Conservation (phyloP, 2,888 invertebrate genomes). For the Drosophila yooni region DNA sequence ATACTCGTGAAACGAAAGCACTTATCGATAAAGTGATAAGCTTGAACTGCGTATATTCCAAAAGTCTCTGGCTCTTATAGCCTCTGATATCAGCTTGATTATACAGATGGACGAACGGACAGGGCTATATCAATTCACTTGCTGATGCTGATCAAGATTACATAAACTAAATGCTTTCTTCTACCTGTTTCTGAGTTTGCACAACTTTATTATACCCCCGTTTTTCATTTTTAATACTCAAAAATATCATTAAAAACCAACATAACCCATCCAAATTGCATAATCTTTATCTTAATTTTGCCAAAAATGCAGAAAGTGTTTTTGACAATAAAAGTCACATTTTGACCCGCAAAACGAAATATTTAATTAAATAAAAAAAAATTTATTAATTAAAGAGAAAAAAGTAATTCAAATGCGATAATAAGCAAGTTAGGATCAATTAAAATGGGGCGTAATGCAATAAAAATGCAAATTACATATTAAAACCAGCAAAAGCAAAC, state of each 20-base stretch:
- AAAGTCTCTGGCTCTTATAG: neutral
- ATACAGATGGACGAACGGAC: neutral
- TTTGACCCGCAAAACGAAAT: neutral
- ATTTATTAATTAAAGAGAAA: slow-evolving; percentile 10
- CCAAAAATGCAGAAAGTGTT: neutral
- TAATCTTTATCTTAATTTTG: neutral
- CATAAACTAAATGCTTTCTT: neutral
- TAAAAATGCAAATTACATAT: slow-evolving; percentile 46
- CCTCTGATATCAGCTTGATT: neutral
- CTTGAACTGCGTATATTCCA: neutral
- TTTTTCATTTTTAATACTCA: neutral
- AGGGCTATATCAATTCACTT: neutral
- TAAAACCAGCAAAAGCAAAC: slow-evolving; percentile 6
- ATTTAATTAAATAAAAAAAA: neutral
- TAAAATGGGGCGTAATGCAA: slow-evolving; percentile 46
- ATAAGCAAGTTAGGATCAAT: slow-evolving; percentile 51
- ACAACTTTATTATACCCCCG: neutral
- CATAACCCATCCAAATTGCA: neutral
- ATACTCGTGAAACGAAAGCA: neutral
- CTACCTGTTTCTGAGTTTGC: neutral
- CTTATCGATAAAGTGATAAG: neutral
- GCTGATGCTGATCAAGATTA: neutral
- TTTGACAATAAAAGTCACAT: neutral
- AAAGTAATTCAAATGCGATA: slow-evolving; percentile 15
- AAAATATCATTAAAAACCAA: neutral